A percentile compares a stretch with the other conserved stretches of the same genome.
phyloP scores from a whole-genome alignment of 2,888 invertebrate species.

The Mythimna vitellina region DNA sequence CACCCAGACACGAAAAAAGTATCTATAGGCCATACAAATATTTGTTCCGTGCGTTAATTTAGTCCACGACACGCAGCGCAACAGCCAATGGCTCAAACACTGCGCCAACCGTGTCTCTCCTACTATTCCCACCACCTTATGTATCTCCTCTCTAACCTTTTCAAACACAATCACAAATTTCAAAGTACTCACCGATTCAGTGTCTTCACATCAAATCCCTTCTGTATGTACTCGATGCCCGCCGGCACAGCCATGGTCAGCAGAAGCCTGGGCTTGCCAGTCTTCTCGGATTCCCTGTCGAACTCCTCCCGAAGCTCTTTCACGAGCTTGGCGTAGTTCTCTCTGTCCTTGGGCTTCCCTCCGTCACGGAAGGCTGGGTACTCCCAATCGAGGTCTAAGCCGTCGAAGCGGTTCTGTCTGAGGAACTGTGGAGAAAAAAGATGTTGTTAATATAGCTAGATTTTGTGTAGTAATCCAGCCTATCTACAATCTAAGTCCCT shows the following conservation, averaged over 20 bases:
- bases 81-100: too few relatives aligned
- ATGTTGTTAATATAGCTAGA: background rate
- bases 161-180: background rate
- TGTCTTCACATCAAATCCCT: conserved; percentile 97
- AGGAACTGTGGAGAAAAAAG: conserved; percentile 90
- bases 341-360: conserved; percentile 94
- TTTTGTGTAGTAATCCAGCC: background rate
- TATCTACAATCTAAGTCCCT: background rate
- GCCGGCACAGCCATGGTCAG: conserved; percentile 98
- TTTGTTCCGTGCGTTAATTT: too few relatives aligned
- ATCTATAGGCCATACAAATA: too few relatives aligned
- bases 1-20: too few relatives aligned
- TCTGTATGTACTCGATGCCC: conserved; percentile 97
- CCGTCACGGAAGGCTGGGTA: conserved; percentile 96
- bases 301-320: conserved; percentile 97
- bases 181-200: conserved; percentile 93
- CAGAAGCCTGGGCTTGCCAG: conserved; percentile 94
- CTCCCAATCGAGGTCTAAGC: conserved; percentile 98
- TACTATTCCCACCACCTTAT: background rate
- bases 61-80: too few relatives aligned
- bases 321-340: conserved; percentile 96
- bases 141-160: too few relatives aligned
- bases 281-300: conserved; percentile 95
- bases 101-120: background rate
- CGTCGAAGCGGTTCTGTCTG: conserved; percentile 97